phyloP scores from a whole-genome alignment of 2,888 invertebrate species.

The Escarpia spicata region DNA sequence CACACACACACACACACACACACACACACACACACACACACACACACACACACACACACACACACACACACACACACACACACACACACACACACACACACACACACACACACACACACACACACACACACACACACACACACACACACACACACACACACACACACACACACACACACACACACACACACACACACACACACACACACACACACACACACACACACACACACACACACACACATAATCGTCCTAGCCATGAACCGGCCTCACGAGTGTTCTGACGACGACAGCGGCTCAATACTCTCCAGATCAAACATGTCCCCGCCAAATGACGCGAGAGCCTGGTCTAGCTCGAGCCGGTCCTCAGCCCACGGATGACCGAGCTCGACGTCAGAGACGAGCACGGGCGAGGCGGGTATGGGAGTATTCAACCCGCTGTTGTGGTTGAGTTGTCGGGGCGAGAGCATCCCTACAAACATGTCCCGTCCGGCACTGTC shows the following conservation, averaged over 20 bases:
- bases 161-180: no score
- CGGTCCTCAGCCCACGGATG: slow-evolving; percentile 56
- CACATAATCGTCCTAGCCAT: not conserved
- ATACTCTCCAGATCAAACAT: slow-evolving; percentile 51
- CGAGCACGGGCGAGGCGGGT: not conserved
- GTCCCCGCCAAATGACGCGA: slow-evolving; percentile 58
- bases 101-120: no score
- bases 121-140: no score
- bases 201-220: not conserved
- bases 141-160: no score
- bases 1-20: no score
- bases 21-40: no score
- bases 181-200: no score
- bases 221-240: not conserved
- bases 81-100: not conserved
- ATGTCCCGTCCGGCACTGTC: slow-evolving; percentile 43
- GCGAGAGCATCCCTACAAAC: slow-evolving; percentile 22
- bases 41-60: no score
- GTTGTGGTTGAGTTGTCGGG: slow-evolving; percentile 36
- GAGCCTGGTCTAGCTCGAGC: slow-evolving; percentile 50
- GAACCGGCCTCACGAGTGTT: slow-evolving; percentile 19
- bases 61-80: not conserved
- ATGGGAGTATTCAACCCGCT: slow-evolving; percentile 25
- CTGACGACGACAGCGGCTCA: not conserved
- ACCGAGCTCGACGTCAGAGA: slow-evolving; percentile 45